A percentile compares a stretch with the other conserved stretches of the same genome.
phyloP scores from a whole-genome alignment of 2,113 vertebrate species.

The Eonycteris spelaea region DNA sequence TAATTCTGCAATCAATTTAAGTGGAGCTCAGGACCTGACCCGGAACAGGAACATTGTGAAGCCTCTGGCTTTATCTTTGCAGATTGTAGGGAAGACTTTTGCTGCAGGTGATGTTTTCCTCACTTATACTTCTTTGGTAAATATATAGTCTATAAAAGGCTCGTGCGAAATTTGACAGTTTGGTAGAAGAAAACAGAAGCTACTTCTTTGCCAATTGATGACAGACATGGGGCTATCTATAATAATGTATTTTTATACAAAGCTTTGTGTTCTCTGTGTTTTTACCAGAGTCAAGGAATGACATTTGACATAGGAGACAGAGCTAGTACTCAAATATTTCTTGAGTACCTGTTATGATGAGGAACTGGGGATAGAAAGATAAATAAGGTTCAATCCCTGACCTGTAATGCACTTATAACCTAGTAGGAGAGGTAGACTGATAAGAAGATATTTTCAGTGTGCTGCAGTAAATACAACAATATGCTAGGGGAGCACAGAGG shows the following conservation, averaged over 20 bases:
- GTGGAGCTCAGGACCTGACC: slow-evolving; percentile 88
- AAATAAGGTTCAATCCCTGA: not conserved
- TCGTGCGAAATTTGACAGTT: not conserved
- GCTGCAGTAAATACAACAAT: not conserved
- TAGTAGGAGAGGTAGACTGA: not conserved
- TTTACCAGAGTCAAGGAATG: not conserved
- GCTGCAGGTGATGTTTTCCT: slow-evolving; percentile 87
- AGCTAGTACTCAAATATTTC: not conserved
- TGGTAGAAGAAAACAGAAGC: slow-evolving; percentile 6
- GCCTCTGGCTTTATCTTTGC: slow-evolving; percentile 88
- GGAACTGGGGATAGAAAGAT: not conserved
- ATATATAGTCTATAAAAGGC: not conserved
- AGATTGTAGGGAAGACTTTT: slow-evolving; percentile 89
- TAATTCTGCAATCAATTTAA: slow-evolving; percentile 87
- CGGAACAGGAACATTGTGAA: slow-evolving; percentile 90
- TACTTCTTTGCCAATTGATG: not conserved
- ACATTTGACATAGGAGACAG: not conserved
- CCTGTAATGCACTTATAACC: not conserved
- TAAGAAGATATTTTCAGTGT: not conserved
- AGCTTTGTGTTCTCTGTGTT: not conserved
- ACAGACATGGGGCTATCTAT: not conserved
- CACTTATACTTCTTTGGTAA: slow-evolving; percentile 54
- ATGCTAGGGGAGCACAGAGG: not conserved
- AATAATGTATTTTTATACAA: not conserved
- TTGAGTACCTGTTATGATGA: not conserved